Evolutionary conservation across 1,140 invertebrate genomes (phyloP).

Genomic region (Chironomus striatipennis): DNA sequence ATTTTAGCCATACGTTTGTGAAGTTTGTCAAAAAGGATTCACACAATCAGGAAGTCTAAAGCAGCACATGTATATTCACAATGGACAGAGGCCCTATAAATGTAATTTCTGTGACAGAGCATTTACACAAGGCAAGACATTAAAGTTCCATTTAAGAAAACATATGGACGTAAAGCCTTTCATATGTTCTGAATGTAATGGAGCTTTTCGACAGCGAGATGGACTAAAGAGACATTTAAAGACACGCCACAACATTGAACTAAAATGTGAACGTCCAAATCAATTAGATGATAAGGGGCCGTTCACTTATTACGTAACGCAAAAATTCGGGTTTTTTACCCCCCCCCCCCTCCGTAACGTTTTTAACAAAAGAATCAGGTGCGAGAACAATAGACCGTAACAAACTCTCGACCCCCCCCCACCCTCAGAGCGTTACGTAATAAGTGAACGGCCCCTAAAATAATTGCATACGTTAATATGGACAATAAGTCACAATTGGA

Average conservation of each 20-base stretch:
- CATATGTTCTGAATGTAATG: slow-evolving; percentile 31
- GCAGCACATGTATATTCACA: slow-evolving; percentile 40
- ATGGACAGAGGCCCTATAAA: slow-evolving; percentile 31
- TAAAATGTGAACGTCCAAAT: background rate
- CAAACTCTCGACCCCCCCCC: too few relatives aligned
- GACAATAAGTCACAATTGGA: background rate
- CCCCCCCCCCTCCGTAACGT: too few relatives aligned
- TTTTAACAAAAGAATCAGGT: too few relatives aligned
- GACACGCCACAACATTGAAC: background rate
- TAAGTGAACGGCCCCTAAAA: too few relatives aligned
- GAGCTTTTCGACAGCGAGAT: background rate
- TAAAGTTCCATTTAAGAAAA: slow-evolving; percentile 29
- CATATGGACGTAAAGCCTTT: slow-evolving; percentile 26
- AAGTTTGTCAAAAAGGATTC: slow-evolving; percentile 52
- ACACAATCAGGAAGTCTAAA: slow-evolving; percentile 47
- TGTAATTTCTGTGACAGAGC: slow-evolving; percentile 34
- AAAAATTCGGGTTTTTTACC: too few relatives aligned
- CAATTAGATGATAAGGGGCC: background rate
- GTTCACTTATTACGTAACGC: too few relatives aligned
- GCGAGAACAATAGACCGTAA: too few relatives aligned
- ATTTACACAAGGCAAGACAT: slow-evolving; percentile 33
- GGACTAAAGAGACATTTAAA: slow-evolving; percentile 10
- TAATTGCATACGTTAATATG: background rate
- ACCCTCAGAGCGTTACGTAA: too few relatives aligned
- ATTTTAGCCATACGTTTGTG: slow-evolving; percentile 45